phyloP scores from a whole-genome alignment of 2,113 vertebrate genomes.

The Oenanthe oenanthe region DNA sequence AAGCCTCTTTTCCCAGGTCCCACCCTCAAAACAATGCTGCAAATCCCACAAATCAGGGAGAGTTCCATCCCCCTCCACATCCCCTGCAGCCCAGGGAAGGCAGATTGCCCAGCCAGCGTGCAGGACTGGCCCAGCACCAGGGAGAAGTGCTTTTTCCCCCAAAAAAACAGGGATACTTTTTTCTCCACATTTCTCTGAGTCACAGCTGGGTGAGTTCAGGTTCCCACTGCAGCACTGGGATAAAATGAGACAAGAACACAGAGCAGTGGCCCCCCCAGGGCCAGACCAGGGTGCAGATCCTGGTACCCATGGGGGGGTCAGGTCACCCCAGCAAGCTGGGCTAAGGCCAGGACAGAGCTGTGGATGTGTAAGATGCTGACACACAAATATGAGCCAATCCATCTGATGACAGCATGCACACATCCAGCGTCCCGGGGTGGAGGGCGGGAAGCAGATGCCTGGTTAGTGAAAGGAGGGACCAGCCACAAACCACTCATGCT shows the following conservation, averaged over 20 bases:
- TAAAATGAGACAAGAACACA: background rate
- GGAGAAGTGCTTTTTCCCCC: background rate
- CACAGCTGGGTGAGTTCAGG: background rate
- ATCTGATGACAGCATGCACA: background rate
- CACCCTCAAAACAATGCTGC: background rate
- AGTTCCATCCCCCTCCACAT: background rate
- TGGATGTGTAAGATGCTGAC: background rate
- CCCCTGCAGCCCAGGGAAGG: background rate
- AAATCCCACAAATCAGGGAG: background rate
- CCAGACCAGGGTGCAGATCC: background rate
- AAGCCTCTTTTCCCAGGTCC: background rate
- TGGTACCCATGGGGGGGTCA: rapidly evolving
- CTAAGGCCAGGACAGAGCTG: background rate
- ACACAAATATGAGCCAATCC: background rate
- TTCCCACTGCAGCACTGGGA: rapidly evolving
- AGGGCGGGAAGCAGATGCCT: background rate
- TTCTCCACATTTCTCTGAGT: background rate
- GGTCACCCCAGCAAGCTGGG: background rate
- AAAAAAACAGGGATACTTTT: rapidly evolving
- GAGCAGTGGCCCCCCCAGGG: rapidly evolving
- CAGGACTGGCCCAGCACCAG: background rate
- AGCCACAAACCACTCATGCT: background rate
- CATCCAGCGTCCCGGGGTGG: rapidly evolving
- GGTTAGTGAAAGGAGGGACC: background rate
- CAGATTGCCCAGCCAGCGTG: background rate